phyloP scores from a whole-genome alignment of 2,113 vertebrate genomes.

The Phrynocephalus versicolor region DNA sequence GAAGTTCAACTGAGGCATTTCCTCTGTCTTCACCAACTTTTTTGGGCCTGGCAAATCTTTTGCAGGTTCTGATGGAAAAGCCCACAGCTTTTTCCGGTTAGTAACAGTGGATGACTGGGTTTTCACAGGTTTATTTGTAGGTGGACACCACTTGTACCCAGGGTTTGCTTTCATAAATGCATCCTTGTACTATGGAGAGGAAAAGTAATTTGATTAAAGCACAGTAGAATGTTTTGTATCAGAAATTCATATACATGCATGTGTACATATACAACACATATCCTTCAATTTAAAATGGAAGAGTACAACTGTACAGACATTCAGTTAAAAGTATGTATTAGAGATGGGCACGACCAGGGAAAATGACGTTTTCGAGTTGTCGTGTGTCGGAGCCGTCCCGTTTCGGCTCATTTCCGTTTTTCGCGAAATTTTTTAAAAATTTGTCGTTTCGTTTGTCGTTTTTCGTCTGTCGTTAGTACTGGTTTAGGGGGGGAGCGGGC shows the following conservation, averaged over 20 bases:
- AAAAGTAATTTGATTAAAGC: constrained; percentile 52
- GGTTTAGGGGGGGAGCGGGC: no score
- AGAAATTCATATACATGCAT: fast-evolving
- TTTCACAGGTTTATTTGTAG: constrained; percentile 96
- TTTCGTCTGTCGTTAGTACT: no score
- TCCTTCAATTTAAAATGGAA: constrained; percentile 38
- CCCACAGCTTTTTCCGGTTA: constrained; percentile 92
- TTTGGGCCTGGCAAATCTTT: constrained; percentile 88
- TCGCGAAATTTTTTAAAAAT: no score
- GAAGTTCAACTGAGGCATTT: constrained; percentile 94
- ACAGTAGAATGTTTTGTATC: neutral
- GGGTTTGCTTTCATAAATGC: constrained; percentile 99
- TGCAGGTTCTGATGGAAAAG: constrained; percentile 83
- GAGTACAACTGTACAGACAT: neutral
- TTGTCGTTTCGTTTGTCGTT: no score
- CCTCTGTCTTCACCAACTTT: constrained; percentile 86
- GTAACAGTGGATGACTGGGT: constrained; percentile 82
- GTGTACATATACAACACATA: no score
- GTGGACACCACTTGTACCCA: constrained; percentile 98
- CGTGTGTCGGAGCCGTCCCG: no score
- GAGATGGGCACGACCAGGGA: no score
- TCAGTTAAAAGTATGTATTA: neutral
- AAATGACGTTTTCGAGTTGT: no score
- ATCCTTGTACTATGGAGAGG: constrained; percentile 89
- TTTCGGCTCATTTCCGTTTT: no score